These are phyloP conservation scores for Aegypius monachus DNA, from an alignment of 2,113 vertebrate genomes.

Conservation along the genomic window DNA sequence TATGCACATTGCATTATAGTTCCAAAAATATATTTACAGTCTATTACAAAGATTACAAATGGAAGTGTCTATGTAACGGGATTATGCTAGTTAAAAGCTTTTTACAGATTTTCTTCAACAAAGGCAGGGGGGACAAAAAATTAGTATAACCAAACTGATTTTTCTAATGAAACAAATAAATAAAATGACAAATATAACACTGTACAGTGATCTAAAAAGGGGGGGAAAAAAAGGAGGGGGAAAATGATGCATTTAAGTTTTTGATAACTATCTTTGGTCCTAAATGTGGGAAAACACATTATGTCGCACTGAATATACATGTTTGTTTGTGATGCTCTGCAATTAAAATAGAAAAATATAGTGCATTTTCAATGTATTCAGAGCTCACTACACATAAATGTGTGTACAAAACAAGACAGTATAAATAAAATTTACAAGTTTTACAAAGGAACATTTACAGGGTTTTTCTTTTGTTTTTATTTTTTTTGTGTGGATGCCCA, in stretches of 20 bases:
- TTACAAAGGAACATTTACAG: constrained; percentile 99
- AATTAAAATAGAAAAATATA: constrained; percentile 99
- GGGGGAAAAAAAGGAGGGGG: neutral
- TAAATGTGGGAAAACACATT: constrained; percentile 94
- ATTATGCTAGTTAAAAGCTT: constrained; percentile 87
- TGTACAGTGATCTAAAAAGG: constrained; percentile 89
- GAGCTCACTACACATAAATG: constrained; percentile 96
- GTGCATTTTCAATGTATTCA: constrained; percentile 99
- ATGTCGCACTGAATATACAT: constrained; percentile 95
- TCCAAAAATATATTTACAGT: constrained; percentile 99
- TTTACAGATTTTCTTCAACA: constrained; percentile 83
- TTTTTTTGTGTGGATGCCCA: constrained; percentile 80
- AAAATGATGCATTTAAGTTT: constrained; percentile 80
- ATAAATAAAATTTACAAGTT: constrained; percentile 99
- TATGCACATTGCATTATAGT: constrained; percentile 96
- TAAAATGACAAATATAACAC: constrained; percentile 90
- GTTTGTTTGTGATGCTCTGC: constrained; percentile 91
- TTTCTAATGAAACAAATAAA: constrained; percentile 94
- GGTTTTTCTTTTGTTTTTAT: constrained; percentile 45
- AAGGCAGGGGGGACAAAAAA: constrained; percentile 75
- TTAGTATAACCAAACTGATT: constrained; percentile 85
- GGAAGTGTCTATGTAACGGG: constrained; percentile 92
- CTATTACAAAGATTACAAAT: constrained; percentile 99
- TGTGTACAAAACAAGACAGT: constrained; percentile 93
- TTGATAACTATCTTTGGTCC: constrained; percentile 98